Base-by-base conservation (phyloP, 2,797 vertebrate species). In the Muscicapa comitata region DNA sequence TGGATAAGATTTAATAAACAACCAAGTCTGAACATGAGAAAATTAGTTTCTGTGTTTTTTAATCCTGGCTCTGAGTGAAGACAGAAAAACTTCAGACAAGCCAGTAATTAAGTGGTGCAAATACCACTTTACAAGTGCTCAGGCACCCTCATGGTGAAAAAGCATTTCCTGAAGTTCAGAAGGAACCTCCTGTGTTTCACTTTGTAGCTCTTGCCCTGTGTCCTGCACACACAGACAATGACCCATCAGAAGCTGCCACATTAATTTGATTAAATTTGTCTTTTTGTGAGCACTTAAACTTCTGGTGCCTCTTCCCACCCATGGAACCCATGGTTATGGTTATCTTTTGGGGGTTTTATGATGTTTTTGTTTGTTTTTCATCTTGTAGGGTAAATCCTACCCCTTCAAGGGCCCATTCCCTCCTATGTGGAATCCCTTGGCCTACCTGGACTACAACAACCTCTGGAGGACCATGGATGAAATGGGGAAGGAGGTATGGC, bases 391-490 rank as follows among this genome's bases (percentile, higher is more conserved):
- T 53, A 99, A 99, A 96, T 98, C 99, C 26, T 98, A 99, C 95
- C 94, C 98, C 1, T 99, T 99, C 96, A 99, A 97, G 95, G 98
- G 98, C 42, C 72, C 98, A 7, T 98, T 99, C 10, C 99, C 99
- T 68, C 97, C 99, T 58, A 93, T 98, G 94, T 99, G 99, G 99
- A 99, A 99, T 97, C 99, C 99, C 6, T 54, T 99, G 37, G 95
- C 97, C 51, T 93, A 98, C 79, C 78, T 99, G 98, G 99, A 99
- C 98, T 98, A 98, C 97, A 99, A 99, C 97, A 99, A 99, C 97
- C 97, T 99, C 3, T 99, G 98, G 98, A 99, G 99, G 96, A 99
- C 98, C 2, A 98, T 99, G 97, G 99, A 99, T 95, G 94, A 99
- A 92, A 99, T 99, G 99, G 99, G 99, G 45, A 94, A 97, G 93